Base-by-base conservation (phyloP, 1,140 invertebrate genomes). In the Tetramorium parvispinum region DNA sequence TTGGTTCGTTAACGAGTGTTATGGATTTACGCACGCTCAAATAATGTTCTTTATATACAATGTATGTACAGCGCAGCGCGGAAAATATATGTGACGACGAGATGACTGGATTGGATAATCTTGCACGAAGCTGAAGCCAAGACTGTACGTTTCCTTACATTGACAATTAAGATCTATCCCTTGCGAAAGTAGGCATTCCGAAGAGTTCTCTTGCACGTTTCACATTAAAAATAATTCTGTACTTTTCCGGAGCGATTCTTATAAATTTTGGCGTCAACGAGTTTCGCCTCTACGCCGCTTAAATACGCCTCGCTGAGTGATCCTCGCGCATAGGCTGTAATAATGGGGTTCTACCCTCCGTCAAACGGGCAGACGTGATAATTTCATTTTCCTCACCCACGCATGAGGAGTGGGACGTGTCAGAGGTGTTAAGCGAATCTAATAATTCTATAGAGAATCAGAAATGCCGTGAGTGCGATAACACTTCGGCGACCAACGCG, bases 371-470 rank as follows among this genome's bases (percentile, higher is more conserved):
- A 21, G 79, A 83, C 79, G 43, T 83, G 79, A 83, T 75, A 75
- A 83, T 83, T 83, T 71, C 68, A 75, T 83, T 83, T 83, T 83
- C 79, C 79, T 73, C 68, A 75, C 79, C 79, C 79, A 83, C 79
- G 79, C 68, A 55, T 18, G 53, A 83, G 73, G 68, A 83, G 79
- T 75, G 68, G 79, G 79, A 73, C 18, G 68, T 75, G 79, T 83
- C 68, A 32, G 79, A 83, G 79, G 68, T 73, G 79, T 83, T 75
- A 61, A 83, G 68, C 79, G 79, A 75, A 59, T 18, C 68, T 75
- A 75, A 83, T 83, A 83, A 83, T 83, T 83, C 68, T 49, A 75
- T 61, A 40, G 68, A 59, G 53, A 82, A 73, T 75, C 53, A 73
- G 55, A 75, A 73, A 83, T 40, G 55, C 53, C 53, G 66, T 46